Conservation (phyloP, 2,797 vertebrate genomes). For the Sebastes alutus region DNA sequence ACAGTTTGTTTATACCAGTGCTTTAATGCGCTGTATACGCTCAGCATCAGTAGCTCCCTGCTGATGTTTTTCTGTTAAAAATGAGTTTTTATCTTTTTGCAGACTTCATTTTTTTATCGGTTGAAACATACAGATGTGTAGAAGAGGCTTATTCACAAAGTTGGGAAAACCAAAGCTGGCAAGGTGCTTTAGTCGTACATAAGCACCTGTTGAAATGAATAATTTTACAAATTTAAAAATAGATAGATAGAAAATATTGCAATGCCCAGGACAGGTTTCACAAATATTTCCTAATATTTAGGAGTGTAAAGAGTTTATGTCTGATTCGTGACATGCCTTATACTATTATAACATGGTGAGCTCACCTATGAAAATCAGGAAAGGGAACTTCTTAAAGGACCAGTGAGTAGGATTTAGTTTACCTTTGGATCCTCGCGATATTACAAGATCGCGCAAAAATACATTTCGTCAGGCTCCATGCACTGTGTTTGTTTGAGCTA, state of each 20-base stretch:
- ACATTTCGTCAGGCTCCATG: too few species aligned
- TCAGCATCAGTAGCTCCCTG: background rate
- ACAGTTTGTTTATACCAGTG: constrained; percentile 16
- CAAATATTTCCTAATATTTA: constrained; percentile 79
- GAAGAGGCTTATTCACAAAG: constrained; percentile 21
- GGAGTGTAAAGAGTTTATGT: constrained; percentile 59
- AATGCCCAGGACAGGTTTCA: constrained; percentile 15
- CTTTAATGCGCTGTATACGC: background rate
- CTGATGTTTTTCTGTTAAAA: constrained; percentile 3
- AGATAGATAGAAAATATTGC: background rate
- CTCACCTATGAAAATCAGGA: constrained; percentile 1
- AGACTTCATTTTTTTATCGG: background rate
- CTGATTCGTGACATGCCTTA: constrained; percentile 39
- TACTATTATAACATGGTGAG: background rate
- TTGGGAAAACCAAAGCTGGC: constrained; percentile 3
- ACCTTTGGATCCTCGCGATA: too few species aligned
- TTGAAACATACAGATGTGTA: background rate
- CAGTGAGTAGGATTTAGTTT: too few species aligned
- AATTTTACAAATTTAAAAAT: background rate
- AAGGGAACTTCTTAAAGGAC: background rate
- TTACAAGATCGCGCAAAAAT: too few species aligned
- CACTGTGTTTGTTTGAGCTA: too few species aligned
- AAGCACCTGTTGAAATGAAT: background rate
- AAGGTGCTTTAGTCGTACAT: background rate
- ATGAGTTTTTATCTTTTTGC: constrained; percentile 2